Conservation (phyloP, 1,140 invertebrate genomes). For the Drosophila ambigua region DNA sequence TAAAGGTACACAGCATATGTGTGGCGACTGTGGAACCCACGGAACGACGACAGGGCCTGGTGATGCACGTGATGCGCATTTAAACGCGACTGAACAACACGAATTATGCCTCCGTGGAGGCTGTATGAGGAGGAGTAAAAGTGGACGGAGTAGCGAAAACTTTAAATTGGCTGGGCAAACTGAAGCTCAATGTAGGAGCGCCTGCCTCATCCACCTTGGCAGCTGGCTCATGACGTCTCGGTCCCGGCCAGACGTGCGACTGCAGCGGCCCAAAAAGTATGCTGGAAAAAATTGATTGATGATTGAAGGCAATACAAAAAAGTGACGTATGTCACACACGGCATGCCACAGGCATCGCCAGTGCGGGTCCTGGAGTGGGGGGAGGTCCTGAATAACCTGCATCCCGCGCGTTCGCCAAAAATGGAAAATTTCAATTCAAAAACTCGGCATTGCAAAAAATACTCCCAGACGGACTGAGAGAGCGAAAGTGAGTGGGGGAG, state of each 20-base stretch:
- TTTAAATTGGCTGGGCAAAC: slow-evolving; percentile 62
- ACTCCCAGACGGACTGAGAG: too few species aligned
- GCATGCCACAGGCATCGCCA: slow-evolving; percentile 2
- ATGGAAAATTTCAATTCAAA: slow-evolving; percentile 64
- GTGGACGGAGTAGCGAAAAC: slow-evolving; percentile 42
- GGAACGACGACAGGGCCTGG: slow-evolving; percentile 47
- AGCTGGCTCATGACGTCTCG: not conserved
- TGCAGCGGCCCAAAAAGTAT: slow-evolving; percentile 62
- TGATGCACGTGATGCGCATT: slow-evolving; percentile 72
- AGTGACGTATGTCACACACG: slow-evolving; percentile 32
- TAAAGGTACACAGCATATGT: not conserved
- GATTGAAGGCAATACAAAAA: slow-evolving; percentile 65
- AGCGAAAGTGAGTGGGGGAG: too few species aligned
- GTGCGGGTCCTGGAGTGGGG: too few species aligned
- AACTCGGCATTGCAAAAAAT: slow-evolving; percentile 19
- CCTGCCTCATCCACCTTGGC: too few species aligned
- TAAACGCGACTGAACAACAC: slow-evolving; percentile 39
- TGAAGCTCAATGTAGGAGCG: not conserved
- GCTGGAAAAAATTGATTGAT: slow-evolving; percentile 74
- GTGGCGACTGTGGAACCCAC: slow-evolving; percentile 22
- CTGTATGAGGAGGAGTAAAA: too few species aligned
- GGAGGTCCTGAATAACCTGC: too few species aligned
- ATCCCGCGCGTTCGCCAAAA: slow-evolving; percentile 28
- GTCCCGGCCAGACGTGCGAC: slow-evolving; percentile 24
- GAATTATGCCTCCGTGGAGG: not conserved